phyloP scores from a whole-genome alignment of 2,797 vertebrate genomes.

The Balearica regulorum region DNA sequence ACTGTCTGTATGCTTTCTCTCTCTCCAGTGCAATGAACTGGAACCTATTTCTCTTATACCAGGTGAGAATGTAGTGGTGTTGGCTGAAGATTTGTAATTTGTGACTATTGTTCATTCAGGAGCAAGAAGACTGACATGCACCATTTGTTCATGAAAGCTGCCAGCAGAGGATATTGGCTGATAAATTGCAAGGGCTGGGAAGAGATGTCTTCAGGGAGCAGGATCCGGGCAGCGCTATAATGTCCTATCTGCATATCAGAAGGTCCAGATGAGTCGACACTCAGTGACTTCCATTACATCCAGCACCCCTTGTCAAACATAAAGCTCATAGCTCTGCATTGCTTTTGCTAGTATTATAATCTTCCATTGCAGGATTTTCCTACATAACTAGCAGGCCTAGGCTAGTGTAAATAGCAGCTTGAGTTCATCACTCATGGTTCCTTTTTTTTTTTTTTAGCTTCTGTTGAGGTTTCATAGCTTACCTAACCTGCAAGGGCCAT shows the following conservation, averaged over 20 bases:
- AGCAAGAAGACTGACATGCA: background rate
- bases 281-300: background rate
- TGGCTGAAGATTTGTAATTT: background rate
- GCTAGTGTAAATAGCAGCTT: background rate
- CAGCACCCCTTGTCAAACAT: background rate
- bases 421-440: background rate
- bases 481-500: background rate
- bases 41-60: background rate
- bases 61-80: background rate
- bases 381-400: background rate
- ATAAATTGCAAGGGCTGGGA: background rate
- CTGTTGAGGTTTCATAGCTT: background rate
- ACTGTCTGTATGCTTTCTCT: background rate
- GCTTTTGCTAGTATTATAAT: background rate
- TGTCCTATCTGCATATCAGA: background rate
- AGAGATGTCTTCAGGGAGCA: background rate
- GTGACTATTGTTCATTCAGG: background rate
- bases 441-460: background rate
- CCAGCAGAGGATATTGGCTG: background rate
- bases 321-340: background rate
- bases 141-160: background rate
- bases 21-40: background rate
- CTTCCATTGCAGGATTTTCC: background rate
- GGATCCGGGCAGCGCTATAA: background rate
- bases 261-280: accelerated